phyloP scores from a whole-genome alignment of 2,888 invertebrate species.

The Frankliniella intonsa region DNA sequence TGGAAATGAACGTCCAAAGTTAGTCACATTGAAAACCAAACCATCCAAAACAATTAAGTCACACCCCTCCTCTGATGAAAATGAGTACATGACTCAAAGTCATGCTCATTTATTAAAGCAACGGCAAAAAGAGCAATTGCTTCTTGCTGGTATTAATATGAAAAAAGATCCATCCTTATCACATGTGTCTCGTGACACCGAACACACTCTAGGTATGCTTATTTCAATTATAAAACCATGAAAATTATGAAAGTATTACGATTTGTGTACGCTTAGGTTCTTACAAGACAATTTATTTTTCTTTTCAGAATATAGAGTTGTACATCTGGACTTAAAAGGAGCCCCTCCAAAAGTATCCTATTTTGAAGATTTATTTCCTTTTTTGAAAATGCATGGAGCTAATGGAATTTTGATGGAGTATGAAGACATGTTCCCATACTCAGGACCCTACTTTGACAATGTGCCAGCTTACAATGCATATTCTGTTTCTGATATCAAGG shows the following conservation, averaged over 20 bases:
- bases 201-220: neutral
- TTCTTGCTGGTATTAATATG: constrained; percentile 7
- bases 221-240: no score
- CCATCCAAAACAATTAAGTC: neutral
- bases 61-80: neutral
- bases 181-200: neutral
- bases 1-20: neutral
- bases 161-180: neutral
- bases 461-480: constrained; percentile 64
- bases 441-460: constrained; percentile 52
- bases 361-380: constrained; percentile 56
- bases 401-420: constrained; percentile 78
- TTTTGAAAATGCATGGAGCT: constrained; percentile 60
- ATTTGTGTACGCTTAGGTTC: neutral
- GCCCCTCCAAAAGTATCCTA: constrained; percentile 68
- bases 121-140: neutral
- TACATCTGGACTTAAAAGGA: constrained; percentile 82
- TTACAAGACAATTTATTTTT: neutral
- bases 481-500: constrained; percentile 50
- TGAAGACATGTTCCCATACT: constrained; percentile 83
- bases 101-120: neutral
- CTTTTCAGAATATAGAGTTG: constrained; percentile 54
- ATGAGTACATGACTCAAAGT: constrained; percentile 19
- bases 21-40: neutral
- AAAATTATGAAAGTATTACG: no score